These are phyloP conservation scores for Antennarius striatus DNA, from an alignment of 2,113 vertebrate genomes.

Conservation along the genomic window DNA sequence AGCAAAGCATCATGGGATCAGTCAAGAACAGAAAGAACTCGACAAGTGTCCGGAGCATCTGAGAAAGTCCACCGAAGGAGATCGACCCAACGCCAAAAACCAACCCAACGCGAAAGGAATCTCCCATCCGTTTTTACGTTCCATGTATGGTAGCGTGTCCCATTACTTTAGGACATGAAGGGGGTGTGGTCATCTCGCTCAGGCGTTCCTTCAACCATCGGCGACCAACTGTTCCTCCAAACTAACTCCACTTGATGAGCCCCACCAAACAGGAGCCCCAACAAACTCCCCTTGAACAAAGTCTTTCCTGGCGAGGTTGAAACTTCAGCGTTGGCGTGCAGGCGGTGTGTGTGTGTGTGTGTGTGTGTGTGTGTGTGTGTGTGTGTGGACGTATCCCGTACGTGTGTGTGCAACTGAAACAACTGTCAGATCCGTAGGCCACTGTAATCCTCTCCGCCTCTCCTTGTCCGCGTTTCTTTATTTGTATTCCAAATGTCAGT, in stretches of 20 bases:
- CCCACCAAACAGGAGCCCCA: neutral
- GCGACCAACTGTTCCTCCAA: neutral
- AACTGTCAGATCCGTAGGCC: constrained; percentile 70
- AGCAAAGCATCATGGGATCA: constrained; percentile 6
- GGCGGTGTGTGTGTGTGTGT: constrained; percentile 14
- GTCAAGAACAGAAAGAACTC: constrained; percentile 27
- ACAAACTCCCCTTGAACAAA: constrained; percentile 25
- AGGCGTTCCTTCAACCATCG: neutral
- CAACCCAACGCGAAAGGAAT: constrained; percentile 43
- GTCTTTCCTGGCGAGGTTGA: constrained; percentile 15
- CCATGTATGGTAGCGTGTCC: no score
- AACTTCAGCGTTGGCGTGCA: constrained; percentile 26
- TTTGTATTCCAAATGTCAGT: constrained; percentile 86
- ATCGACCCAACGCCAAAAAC: constrained; percentile 64
- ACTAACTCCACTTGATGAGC: no score
- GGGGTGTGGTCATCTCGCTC: no score
- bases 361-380: constrained; percentile 24
- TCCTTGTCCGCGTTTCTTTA: constrained; percentile 78
- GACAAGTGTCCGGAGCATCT: neutral
- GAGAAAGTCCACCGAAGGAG: constrained; percentile 54
- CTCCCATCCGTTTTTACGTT: constrained; percentile 22
- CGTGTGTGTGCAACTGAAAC: constrained; percentile 49
- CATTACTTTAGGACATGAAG: no score
- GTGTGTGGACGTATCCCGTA: constrained; percentile 37
- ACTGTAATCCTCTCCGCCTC: constrained; percentile 75